Evolutionary conservation across 2,113 vertebrate species (phyloP).

Genomic region (Noturus placidus): DNA sequence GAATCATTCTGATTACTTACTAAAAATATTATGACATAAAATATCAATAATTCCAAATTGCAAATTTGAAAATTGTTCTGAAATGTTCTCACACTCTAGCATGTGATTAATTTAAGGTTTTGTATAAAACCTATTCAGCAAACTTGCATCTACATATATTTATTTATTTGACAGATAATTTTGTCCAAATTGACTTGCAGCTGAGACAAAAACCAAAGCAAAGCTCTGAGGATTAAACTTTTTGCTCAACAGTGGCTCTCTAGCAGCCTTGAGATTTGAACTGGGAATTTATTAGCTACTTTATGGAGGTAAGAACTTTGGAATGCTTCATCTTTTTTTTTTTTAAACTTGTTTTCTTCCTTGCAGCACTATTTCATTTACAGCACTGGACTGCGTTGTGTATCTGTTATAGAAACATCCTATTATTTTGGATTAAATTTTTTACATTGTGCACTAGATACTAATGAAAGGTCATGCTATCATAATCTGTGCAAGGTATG

Average conservation of each 20-base stretch:
- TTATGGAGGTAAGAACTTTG: neutral
- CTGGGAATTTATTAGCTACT: neutral
- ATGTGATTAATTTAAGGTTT: neutral
- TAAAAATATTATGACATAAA: slow-evolving; percentile 4
- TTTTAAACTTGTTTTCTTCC: neutral
- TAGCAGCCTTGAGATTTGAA: neutral
- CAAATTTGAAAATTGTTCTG: neutral
- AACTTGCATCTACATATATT: neutral
- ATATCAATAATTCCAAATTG: slow-evolving; percentile 38
- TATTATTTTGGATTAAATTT: neutral
- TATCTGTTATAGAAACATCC: neutral
- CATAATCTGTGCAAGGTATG: neutral
- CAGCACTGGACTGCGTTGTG: neutral
- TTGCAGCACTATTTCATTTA: neutral
- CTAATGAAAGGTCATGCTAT: neutral
- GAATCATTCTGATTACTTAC: slow-evolving; percentile 39
- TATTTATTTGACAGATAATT: neutral
- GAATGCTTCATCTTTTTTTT: neutral
- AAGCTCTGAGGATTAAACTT: neutral
- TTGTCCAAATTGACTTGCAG: neutral
- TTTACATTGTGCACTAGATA: neutral
- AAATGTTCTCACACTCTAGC: neutral
- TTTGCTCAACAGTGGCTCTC: neutral
- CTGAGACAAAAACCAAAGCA: neutral
- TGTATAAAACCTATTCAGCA: neutral